Percentiles rank a stretch among this genome's conserved stretches.
phyloP scores from a whole-genome alignment of 1,140 invertebrate species.

The Brachionus rotundiformis region DNA sequence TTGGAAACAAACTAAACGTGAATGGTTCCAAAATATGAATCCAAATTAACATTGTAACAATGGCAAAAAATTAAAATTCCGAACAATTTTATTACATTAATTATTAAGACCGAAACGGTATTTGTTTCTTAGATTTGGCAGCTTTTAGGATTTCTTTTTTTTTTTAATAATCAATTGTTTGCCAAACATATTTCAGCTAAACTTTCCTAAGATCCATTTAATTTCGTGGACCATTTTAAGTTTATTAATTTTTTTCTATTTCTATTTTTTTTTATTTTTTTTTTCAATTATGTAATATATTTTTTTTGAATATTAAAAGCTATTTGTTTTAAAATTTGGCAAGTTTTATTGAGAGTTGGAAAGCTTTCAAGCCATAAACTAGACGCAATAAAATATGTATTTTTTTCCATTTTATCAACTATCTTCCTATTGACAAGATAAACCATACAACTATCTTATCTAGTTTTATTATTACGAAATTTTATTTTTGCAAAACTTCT shows the following conservation, averaged over 20 bases:
- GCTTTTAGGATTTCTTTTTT: neutral
- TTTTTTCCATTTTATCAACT: too few species aligned
- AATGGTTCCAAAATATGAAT: neutral
- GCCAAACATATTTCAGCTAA: neutral
- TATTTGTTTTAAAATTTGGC: neutral
- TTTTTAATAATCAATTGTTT: conserved; percentile 17
- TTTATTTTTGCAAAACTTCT: neutral
- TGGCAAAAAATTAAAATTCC: neutral
- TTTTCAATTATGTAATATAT: neutral
- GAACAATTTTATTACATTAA: conserved; percentile 8
- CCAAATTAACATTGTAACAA: neutral
- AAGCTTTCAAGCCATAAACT: neutral
- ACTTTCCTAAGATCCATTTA: neutral
- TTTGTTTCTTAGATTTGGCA: neutral
- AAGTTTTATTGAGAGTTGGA: too few species aligned
- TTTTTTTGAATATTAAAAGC: conserved; percentile 2
- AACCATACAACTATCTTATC: neutral
- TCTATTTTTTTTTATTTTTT: too few species aligned
- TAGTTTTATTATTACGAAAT: neutral
- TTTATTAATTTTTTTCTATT: neutral
- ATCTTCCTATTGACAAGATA: neutral
- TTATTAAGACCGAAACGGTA: neutral
- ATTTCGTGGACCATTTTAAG: neutral
- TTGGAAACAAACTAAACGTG: neutral
- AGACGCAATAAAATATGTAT: too few species aligned